Evolutionary conservation across 2,888 invertebrate species (phyloP).

Genomic region (Prosapia bicincta): DNA sequence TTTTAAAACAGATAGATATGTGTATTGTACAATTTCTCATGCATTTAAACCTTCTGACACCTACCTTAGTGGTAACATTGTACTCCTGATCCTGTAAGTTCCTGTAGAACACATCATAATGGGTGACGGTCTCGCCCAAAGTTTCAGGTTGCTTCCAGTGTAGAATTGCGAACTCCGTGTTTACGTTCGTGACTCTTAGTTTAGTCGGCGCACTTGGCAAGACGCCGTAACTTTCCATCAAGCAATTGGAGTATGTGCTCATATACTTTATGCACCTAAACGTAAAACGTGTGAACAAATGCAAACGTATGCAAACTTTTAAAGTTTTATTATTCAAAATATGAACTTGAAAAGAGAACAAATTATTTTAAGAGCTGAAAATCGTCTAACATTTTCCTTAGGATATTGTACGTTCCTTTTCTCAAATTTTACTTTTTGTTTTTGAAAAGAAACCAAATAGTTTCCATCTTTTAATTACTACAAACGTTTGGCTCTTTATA

Average conservation of each 20-base stretch:
- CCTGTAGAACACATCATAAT: slow-evolving; percentile 58
- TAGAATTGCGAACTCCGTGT: slow-evolving; percentile 70
- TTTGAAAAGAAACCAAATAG: too few relatives aligned
- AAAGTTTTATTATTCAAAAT: neutral
- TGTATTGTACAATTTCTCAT: too few relatives aligned
- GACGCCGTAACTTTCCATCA: slow-evolving; percentile 81
- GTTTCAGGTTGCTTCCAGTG: slow-evolving; percentile 73
- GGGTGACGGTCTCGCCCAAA: slow-evolving; percentile 66
- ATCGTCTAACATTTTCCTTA: too few relatives aligned
- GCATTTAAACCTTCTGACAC: too few relatives aligned
- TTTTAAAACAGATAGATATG: too few relatives aligned
- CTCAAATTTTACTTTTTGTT: too few relatives aligned
- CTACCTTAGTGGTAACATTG: slow-evolving; percentile 52
- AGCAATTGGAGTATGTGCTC: slow-evolving; percentile 75
- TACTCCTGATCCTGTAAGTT: slow-evolving; percentile 58
- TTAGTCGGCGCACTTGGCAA: slow-evolving; percentile 69
- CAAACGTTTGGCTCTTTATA: too few relatives aligned
- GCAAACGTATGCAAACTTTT: too few relatives aligned
- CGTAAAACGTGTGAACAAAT: slow-evolving; percentile 18
- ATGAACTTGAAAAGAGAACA: neutral
- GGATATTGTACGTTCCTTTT: too few relatives aligned
- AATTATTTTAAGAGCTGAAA: too few relatives aligned
- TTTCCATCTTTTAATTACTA: too few relatives aligned
- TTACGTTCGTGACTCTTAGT: slow-evolving; percentile 68
- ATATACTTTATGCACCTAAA: slow-evolving; percentile 80